Base-by-base conservation (phyloP, 2,113 vertebrate genomes). In the Chionodraco myersi region DNA sequence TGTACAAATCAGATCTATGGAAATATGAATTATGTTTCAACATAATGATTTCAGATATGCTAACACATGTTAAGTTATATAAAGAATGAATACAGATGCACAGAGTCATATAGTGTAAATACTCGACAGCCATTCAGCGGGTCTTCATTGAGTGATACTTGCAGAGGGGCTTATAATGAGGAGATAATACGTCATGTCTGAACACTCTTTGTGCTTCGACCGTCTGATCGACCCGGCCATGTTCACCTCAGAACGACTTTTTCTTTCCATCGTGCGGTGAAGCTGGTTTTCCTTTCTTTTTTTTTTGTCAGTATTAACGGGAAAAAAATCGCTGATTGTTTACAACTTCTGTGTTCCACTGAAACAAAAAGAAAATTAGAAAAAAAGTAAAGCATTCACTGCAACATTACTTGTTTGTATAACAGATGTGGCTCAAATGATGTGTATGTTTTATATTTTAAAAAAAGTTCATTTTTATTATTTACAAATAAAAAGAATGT, bases 131-230 rank as follows among this genome's bases (percentile, higher is more conserved):
- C 95, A 94, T 95, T 95, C 92, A 91, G 93, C 93, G 94, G 94
- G 94, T 95, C 96, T 95, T 95, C 93, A 93, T 93, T 92, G 92
- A 93, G 94, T 93, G 93, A 93, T 95, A 93, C 94, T 92, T 94
- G 90, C 95, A 93, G 94, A 94, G 94, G 94, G 91, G 93, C 94
- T 93, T 88, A 72, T 94, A 92, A 92, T 90, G 74, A 91, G 85
- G 94, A 94, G 93, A 89, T 66, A 63, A 79, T 91, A 84, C 88
- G 87, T 90, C 90, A 90, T 82, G 92, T 96, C 95, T 95, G 94
- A 97, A 96, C 95, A 95, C 94, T 94, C 95, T 94, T 92, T 96
- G 95, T 96, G 95, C 95, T 97, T 97, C 94, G 94, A 92, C 94
- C 88, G 95, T 95, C 93, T 94, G 66, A 94, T 94, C 93, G 94